phyloP scores from a whole-genome alignment of 2,797 vertebrate genomes.

The Poecilia picta region DNA sequence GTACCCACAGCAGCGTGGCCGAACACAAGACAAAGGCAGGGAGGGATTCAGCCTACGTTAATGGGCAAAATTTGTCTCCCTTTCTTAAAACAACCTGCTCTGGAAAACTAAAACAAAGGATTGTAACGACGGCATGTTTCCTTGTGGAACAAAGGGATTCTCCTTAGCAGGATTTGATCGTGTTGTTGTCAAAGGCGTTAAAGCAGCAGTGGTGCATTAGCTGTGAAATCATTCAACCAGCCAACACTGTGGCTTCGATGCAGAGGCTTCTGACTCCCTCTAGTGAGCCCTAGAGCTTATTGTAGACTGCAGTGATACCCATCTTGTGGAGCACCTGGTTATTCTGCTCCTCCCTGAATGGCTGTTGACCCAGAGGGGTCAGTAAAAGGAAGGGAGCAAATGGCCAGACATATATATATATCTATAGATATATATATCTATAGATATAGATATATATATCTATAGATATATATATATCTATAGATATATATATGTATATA shows the following conservation, averaged over 20 bases:
- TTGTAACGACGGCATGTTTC: conserved; percentile 27
- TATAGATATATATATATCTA: background rate
- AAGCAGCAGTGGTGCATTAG: conserved; percentile 78
- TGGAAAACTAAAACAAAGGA: conserved; percentile 46
- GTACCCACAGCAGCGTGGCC: conserved; percentile 85
- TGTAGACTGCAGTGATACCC: conserved; percentile 72
- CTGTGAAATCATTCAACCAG: conserved; percentile 73
- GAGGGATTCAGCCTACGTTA: conserved; percentile 34
- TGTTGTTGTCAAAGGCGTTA: conserved; percentile 63
- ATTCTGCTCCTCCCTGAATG: conserved; percentile 45
- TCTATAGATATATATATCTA: background rate
- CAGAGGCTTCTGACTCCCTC: conserved; percentile 82
- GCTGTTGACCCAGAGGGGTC: conserved; percentile 42
- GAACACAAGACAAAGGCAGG: conserved; percentile 67
- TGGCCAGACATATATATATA: conserved; percentile 2
- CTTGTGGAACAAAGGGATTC: conserved; percentile 68
- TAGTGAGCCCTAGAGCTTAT: conserved; percentile 80
- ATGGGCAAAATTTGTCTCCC: conserved; percentile 21
- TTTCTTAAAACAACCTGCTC: conserved; percentile 49
- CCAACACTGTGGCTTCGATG: conserved; percentile 66
- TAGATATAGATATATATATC: background rate
- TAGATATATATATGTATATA: background rate
- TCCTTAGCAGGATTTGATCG: conserved; percentile 59
- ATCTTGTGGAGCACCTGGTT: conserved; percentile 58
- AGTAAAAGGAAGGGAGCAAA: conserved; percentile 7